Evolutionary conservation across 2,888 invertebrate genomes (phyloP).

Genomic region (Melanostoma mellinum): DNA sequence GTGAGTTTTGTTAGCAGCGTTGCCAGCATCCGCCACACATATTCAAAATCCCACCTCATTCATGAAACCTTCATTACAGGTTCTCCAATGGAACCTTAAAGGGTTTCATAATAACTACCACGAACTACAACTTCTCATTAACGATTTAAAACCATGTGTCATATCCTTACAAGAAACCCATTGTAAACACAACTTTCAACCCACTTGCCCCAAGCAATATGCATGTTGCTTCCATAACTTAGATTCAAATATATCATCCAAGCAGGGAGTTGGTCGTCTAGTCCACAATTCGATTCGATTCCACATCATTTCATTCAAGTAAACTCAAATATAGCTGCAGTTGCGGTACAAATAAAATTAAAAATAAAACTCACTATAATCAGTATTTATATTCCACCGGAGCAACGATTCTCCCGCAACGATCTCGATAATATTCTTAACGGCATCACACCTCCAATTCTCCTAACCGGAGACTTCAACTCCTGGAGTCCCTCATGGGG

Average conservation of each 20-base stretch:
- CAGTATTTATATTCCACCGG: slow-evolving; percentile 5
- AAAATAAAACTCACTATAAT: slow-evolving; percentile 1
- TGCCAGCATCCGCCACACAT: no score
- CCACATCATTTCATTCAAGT: slow-evolving; percentile 15
- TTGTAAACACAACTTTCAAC: neutral
- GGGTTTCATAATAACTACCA: no score
- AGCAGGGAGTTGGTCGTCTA: slow-evolving; percentile 13
- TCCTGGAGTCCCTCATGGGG: slow-evolving; percentile 21
- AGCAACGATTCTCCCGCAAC: neutral
- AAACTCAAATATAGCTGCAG: slow-evolving; percentile 3
- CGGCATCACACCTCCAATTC: neutral
- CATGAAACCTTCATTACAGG: no score
- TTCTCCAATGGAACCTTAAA: no score
- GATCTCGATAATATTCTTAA: slow-evolving; percentile 2
- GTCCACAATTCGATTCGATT: slow-evolving; percentile 21
- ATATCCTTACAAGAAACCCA: slow-evolving; percentile 10
- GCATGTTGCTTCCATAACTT: no score
- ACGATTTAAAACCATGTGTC: no score
- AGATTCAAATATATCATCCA: neutral
- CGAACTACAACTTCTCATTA: no score
- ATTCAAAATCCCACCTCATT: no score
- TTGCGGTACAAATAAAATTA: neutral
- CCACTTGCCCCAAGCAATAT: neutral
- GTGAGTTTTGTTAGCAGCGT: no score
- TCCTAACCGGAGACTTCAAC: slow-evolving; percentile 23